Evolutionary conservation across 1,140 invertebrate genomes (phyloP).

Genomic region (Caenorhabditis latens): DNA sequence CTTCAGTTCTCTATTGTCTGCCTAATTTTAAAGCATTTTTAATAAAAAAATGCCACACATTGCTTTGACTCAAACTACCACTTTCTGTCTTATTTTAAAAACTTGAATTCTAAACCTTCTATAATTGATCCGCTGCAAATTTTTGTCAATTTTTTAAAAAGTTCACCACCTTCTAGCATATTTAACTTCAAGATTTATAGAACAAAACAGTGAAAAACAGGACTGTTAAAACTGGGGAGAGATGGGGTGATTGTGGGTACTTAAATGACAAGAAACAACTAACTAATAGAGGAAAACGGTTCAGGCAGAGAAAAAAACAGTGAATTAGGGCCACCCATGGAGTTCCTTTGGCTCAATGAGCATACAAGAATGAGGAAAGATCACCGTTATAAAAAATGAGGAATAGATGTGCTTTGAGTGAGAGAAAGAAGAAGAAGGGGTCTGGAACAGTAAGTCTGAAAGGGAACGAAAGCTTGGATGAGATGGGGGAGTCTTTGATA

Average conservation of each 20-base stretch:
- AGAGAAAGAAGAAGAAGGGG: not conserved
- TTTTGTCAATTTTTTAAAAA: no score
- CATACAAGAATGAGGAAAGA: slow-evolving; percentile 38
- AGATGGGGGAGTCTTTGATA: not conserved
- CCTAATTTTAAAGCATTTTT: no score
- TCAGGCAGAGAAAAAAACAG: slow-evolving; percentile 1
- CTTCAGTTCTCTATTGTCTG: no score
- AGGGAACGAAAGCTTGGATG: slow-evolving; percentile 12
- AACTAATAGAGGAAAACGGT: not conserved
- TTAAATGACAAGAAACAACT: slow-evolving; percentile 30
- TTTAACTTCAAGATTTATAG: slow-evolving; percentile 1
- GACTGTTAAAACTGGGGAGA: slow-evolving; percentile 40
- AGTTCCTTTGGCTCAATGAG: slow-evolving; percentile 5
- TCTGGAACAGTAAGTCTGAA: no score
- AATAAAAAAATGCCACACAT: no score
- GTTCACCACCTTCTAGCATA: no score
- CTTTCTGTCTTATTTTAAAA: no score
- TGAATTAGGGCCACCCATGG: slow-evolving; percentile 45
- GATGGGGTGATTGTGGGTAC: not conserved
- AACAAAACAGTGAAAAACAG: slow-evolving; percentile 46
- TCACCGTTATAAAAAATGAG: slow-evolving; percentile 58
- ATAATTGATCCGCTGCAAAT: no score
- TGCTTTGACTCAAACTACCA: no score
- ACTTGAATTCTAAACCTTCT: no score
- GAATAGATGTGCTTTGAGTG: slow-evolving; percentile 47